Evolutionary conservation across 2,888 invertebrate species (phyloP).

Genomic region (Eupithecia subumbrata): DNA sequence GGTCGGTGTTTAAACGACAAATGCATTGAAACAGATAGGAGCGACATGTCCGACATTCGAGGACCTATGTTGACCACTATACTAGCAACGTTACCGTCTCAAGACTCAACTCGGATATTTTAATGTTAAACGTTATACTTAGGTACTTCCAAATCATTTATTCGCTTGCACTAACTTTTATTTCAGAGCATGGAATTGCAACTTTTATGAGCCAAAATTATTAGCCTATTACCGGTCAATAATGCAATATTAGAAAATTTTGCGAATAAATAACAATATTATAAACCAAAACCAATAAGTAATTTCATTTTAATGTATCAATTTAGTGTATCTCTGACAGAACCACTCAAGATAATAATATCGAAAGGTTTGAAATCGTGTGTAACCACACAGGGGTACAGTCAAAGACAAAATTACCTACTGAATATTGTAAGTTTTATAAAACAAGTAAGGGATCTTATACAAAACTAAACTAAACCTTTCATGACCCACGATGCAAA

Average conservation of each 20-base stretch:
- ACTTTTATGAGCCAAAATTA: neutral
- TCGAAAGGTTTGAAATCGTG: constrained; percentile 51
- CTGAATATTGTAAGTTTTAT: neutral
- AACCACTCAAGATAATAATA: constrained; percentile 31
- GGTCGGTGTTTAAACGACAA: constrained; percentile 84
- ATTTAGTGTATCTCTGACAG: constrained; percentile 1
- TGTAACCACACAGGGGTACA: constrained; percentile 52
- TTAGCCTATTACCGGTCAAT: neutral
- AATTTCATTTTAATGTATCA: constrained; percentile 6
- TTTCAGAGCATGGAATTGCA: neutral
- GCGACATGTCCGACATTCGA: constrained; percentile 83
- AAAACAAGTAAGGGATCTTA: neutral
- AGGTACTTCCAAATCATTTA: neutral
- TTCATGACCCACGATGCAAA: no score
- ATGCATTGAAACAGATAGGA: constrained; percentile 84
- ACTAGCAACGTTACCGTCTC: constrained; percentile 57
- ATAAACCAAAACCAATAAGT: neutral
- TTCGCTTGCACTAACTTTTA: neutral
- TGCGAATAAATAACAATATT: neutral
- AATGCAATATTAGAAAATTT: neutral
- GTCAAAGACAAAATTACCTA: neutral
- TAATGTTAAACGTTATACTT: neutral
- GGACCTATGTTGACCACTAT: constrained; percentile 80
- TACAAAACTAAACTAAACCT: no score
- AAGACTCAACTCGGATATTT: constrained; percentile 32